Conservation (phyloP, 2,113 vertebrate species). For the Leiothrix lutea region DNA sequence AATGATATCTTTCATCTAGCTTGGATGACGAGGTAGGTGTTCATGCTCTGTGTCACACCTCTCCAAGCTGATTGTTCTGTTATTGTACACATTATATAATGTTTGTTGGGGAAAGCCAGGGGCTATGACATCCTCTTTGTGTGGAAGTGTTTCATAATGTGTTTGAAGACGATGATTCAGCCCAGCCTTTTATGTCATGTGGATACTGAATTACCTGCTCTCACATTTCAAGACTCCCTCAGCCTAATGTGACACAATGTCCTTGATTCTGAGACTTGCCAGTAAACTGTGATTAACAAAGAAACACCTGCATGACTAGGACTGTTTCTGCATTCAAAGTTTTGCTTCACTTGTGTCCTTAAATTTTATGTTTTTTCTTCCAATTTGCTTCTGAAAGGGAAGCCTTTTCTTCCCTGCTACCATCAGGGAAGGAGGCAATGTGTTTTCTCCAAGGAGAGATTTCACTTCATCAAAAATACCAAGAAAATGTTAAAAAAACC, state of each 20-base stretch:
- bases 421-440: neutral
- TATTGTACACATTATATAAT: neutral
- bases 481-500: neutral
- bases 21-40: neutral
- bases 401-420: neutral
- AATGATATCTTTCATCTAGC: neutral
- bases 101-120: neutral
- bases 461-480: neutral
- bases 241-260: neutral
- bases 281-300: neutral
- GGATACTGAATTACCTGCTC: neutral
- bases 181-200: neutral
- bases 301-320: neutral
- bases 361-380: neutral
- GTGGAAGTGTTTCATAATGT: neutral
- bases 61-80: neutral
- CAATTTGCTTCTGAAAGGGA: neutral
- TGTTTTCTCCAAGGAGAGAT: neutral
- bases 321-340: neutral
- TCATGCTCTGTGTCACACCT: neutral
- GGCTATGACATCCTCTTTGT: neutral
- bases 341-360: neutral
- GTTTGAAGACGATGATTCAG: neutral
- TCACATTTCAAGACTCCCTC: neutral
- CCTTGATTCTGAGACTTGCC: neutral